Conservation (phyloP, 2,797 vertebrate genomes). For the Gila robusta region DNA sequence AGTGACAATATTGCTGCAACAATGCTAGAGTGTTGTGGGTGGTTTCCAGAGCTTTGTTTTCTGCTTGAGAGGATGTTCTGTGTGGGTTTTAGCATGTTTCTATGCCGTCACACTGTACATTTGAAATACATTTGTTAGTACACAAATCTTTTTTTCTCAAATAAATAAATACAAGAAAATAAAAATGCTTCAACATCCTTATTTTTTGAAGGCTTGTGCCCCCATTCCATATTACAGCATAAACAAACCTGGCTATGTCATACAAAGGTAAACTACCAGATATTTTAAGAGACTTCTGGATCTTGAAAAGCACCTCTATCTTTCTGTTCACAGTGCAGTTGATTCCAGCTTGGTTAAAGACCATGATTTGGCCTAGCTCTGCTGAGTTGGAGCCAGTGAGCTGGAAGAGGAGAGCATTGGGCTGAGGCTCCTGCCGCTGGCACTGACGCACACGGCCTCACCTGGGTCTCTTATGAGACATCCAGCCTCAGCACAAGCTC, state of each 20-base stretch:
- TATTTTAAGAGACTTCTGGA: not conserved
- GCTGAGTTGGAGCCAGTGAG: slow-evolving; percentile 4
- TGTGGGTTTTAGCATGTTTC: too few species aligned
- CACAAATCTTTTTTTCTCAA: not conserved
- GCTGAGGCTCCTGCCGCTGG: slow-evolving; percentile 14
- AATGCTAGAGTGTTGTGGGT: too few species aligned
- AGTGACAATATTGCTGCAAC: too few species aligned
- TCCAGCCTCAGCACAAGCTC: not conserved
- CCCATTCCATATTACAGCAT: not conserved
- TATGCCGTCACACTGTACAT: not conserved
- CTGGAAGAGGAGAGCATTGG: not conserved
- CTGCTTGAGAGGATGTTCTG: too few species aligned
- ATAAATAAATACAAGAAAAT: not conserved
- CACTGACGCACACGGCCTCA: slow-evolving; percentile 1
- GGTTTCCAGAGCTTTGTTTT: too few species aligned
- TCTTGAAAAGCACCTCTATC: not conserved
- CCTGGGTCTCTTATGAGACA: slow-evolving; percentile 13
- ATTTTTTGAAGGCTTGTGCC: not conserved
- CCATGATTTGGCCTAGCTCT: not conserved
- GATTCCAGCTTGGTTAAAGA: not conserved
- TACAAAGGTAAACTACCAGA: not conserved
- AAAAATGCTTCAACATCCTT: not conserved
- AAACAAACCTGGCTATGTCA: not conserved
- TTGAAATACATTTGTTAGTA: not conserved
- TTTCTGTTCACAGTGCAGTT: not conserved